Evolutionary conservation across 2,888 invertebrate species (phyloP), one percentile per base, ranked within the genome.

Genomic region (Atherix ibis): DNA sequence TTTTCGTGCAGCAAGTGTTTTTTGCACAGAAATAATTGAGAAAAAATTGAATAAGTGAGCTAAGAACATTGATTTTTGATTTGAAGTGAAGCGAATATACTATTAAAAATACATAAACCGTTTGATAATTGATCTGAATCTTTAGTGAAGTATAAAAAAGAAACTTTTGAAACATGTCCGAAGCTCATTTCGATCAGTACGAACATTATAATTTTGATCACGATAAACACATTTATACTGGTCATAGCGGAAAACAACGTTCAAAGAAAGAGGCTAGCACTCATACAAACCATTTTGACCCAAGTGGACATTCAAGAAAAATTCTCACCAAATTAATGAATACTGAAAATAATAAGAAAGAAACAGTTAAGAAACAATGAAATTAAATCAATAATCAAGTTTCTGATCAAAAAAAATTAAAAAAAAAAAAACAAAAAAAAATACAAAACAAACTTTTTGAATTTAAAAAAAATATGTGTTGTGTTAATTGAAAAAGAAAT

Each of bases 171-270:
- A 71, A 63, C 57, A 84, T 85, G 85, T 83, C 84, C 52, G 83
- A 83, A 63, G 67, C 69, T 50, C 75, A 82, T 65, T 78, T 80
- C 58, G 89, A 92, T 65, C 77, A 87, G 56, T 88, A 87, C 71
- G 92, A 92, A 56, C 83, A 88, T 56, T 92, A 85, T 70, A 91
- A 91, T 64, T 91, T 80, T 63, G 87, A 87, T 49, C 77, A 83
- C 67, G 91, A 88, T 61, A 91, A 91, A 63, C 78, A 83, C 58
- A 74, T 89, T 43, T 79, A 76, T 61, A 74, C 77, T 27, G 80
- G 82, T 16, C 84, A 87, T 64, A 79, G 87, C 54, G 92, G 92
- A 41, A 91, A 92, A 58, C 84, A 88, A 51, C 70, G 91, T 44
- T 72, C 79, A 39, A 91, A 92, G 68, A 82, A 79, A 58, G 92